Evolutionary conservation across 2,113 vertebrate genomes (phyloP), one percentile per base, ranked within the genome.

Genomic region (Stegastes partitus): DNA sequence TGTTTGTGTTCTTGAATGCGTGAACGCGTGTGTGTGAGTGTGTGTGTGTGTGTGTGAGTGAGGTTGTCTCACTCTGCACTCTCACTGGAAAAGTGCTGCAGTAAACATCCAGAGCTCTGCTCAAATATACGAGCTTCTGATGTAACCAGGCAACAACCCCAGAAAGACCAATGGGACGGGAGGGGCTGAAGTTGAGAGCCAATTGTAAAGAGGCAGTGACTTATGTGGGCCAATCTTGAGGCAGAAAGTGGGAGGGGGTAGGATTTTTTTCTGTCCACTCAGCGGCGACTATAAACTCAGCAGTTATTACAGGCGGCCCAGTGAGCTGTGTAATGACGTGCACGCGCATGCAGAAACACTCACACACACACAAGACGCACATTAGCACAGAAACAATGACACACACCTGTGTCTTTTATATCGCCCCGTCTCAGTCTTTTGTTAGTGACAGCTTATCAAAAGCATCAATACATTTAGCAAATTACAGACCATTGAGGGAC

Each of bases 41-140:
- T 61, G 81, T 70, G 86, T 63, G 85, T 87, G 83, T 39, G 53
- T 82, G 82, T 2, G 69, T 26, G 69, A 59, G 76, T 25, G 57
- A 67, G 81, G 76, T 85, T 66, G 87, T 59, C 78, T 84, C 77
- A 79, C 55, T 55, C 90, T 77, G 93, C 82, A 93, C 94, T 92
- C 90, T 84, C 78, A 59, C 90, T 84, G 75, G 66, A 69, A 87
- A 94, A 96, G 94, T 93, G 94, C 95, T 96, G 95, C 95, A 93
- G 95, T 95, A 92, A 94, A 95, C 88, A 93, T 92, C 93, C 93
- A 94, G 93, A 92, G 92, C 86, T 59, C 85, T 62, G 82, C 92
- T 91, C 84, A 94, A 94, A 93, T 93, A 94, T 83, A 90, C 16
- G 54, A 86, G 90, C 70, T 90, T 77, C 90, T 93, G 93, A 93